Evolutionary conservation across 2,888 invertebrate genomes (phyloP).

Genomic region (Aspidiotus rigidus): DNA sequence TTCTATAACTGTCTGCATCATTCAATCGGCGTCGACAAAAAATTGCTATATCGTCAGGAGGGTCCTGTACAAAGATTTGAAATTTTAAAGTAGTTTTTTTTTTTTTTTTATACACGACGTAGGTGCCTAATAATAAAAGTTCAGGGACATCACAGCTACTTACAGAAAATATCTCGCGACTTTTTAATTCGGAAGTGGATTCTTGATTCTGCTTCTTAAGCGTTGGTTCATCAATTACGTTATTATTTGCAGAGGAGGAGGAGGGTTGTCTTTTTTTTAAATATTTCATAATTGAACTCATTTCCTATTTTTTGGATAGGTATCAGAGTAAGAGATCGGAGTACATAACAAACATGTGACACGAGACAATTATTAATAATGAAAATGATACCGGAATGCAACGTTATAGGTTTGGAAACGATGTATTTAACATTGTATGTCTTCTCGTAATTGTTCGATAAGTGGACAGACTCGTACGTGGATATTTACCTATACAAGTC

Average conservation of each 20-base stretch:
- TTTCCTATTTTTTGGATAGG: too few species aligned
- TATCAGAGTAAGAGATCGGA: too few species aligned
- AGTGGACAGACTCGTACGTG: too few species aligned
- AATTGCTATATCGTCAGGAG: slow-evolving; percentile 9
- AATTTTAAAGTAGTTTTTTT: neutral
- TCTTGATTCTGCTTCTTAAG: neutral
- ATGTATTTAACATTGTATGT: too few species aligned
- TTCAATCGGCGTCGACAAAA: slow-evolving; percentile 12
- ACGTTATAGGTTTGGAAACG: too few species aligned
- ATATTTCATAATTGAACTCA: too few species aligned
- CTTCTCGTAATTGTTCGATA: too few species aligned
- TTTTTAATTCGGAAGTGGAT: slow-evolving; percentile 4
- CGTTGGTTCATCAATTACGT: neutral
- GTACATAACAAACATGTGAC: too few species aligned
- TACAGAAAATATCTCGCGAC: neutral
- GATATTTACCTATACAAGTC: too few species aligned
- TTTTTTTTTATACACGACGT: slow-evolving; percentile 3
- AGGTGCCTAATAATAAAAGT: neutral
- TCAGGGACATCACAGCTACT: neutral
- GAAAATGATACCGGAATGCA: too few species aligned
- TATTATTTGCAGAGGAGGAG: neutral
- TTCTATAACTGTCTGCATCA: slow-evolving; percentile 8
- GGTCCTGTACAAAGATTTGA: slow-evolving; percentile 1
- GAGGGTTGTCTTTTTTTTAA: neutral
- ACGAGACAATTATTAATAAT: neutral